Evolutionary conservation across 1,140 invertebrate genomes (phyloP).

Genomic region (Periplaneta americana): DNA sequence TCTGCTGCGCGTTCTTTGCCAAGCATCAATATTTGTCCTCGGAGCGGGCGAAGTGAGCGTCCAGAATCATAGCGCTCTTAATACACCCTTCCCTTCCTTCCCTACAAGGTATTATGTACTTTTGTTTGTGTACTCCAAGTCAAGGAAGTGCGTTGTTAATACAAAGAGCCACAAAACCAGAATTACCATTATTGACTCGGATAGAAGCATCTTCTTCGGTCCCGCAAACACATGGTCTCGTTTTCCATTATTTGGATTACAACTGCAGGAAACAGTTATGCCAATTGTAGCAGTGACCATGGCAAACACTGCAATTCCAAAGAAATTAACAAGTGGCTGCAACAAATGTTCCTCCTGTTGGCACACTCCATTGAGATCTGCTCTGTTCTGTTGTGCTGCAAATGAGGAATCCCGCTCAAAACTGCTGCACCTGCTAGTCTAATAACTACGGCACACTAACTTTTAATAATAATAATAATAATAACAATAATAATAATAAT

Average conservation of each 20-base stretch:
- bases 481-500: too few species aligned
- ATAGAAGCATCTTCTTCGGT: background rate
- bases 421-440: too few species aligned
- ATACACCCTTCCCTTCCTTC: background rate
- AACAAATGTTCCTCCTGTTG: background rate
- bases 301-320: background rate
- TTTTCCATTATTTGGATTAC: background rate
- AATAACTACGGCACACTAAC: too few species aligned
- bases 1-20: constrained; percentile 15
- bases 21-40: constrained; percentile 20
- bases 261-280: background rate
- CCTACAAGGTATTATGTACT: background rate
- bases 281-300: background rate
- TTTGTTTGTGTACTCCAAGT: background rate
- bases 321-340: background rate
- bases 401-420: background rate
- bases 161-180: background rate
- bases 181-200: background rate
- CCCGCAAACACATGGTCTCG: background rate
- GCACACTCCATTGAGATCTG: background rate
- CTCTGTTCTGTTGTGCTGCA: background rate
- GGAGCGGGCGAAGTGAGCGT: background rate
- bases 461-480: too few species aligned
- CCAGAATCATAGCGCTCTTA: background rate
- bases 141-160: background rate